Evolutionary conservation across 1,140 invertebrate genomes (phyloP).

Genomic region (Mercenaria mercenaria): DNA sequence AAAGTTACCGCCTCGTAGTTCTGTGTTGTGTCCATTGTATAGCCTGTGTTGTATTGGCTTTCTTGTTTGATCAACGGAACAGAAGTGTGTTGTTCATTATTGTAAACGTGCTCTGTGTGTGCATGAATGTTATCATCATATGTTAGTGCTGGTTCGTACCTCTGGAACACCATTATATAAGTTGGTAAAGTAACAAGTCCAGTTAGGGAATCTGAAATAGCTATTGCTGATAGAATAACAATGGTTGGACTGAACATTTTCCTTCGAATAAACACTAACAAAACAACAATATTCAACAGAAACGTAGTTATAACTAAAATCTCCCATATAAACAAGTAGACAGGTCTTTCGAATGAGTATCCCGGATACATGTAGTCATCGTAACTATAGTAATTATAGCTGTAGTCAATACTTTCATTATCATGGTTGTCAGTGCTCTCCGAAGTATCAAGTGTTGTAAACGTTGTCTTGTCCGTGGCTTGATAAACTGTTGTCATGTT

Average conservation of each 20-base stretch:
- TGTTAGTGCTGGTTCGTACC: background rate
- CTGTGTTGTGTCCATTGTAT: too few relatives aligned
- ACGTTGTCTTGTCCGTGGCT: too few relatives aligned
- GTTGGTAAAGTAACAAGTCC: conserved; percentile 48
- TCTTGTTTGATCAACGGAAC: too few relatives aligned
- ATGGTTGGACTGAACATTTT: conserved; percentile 36
- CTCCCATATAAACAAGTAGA: conserved; percentile 45
- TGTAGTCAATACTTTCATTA: too few relatives aligned
- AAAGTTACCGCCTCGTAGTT: background rate
- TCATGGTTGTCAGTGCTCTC: too few relatives aligned
- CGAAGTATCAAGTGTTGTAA: too few relatives aligned
- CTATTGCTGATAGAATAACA: conserved; percentile 38
- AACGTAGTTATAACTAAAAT: background rate
- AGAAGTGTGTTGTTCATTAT: background rate
- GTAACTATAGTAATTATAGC: background rate
- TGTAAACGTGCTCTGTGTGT: background rate
- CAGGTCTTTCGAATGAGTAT: conserved; percentile 23
- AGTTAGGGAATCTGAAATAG: conserved; percentile 50
- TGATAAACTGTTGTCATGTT: too few relatives aligned
- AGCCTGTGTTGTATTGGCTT: background rate
- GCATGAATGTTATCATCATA: too few relatives aligned
- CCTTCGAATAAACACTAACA: conserved; percentile 18
- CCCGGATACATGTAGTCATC: background rate
- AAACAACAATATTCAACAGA: conserved; percentile 12
- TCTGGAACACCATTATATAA: conserved; percentile 36